phyloP scores from a whole-genome alignment of 2,113 vertebrate species.

The Pongo abelii region DNA sequence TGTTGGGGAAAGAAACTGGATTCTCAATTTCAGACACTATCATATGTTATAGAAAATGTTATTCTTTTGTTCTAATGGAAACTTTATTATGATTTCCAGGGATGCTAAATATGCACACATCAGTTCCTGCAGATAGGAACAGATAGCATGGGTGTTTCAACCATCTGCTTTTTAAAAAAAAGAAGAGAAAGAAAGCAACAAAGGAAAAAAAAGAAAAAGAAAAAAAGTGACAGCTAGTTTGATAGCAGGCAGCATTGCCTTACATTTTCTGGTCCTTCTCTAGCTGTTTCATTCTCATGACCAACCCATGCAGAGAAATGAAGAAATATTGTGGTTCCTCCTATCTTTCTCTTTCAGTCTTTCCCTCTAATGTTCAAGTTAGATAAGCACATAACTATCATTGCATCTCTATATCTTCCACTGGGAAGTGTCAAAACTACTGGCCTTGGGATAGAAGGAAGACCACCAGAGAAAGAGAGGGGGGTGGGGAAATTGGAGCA shows the following conservation, averaged over 20 bases:
- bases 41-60: constrained; percentile 75
- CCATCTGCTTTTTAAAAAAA: neutral
- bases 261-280: constrained; percentile 28
- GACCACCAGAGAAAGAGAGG: constrained; percentile 72
- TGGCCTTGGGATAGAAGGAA: constrained; percentile 83
- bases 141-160: constrained; percentile 62
- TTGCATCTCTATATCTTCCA: constrained; percentile 69
- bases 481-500: constrained; percentile 47
- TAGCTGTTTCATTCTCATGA: constrained; percentile 58
- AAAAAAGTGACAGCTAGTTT: constrained; percentile 15
- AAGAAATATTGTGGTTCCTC: constrained; percentile 71
- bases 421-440: constrained; percentile 79
- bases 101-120: constrained; percentile 70
- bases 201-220: neutral
- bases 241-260: constrained; percentile 65
- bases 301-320: constrained; percentile 21
- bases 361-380: constrained; percentile 75
- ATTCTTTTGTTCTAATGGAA: constrained; percentile 72
- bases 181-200: neutral
- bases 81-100: constrained; percentile 72
- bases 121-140: constrained; percentile 67
- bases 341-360: constrained; percentile 69
- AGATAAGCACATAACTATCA: constrained; percentile 64
- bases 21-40: constrained; percentile 76
- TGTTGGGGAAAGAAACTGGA: constrained; percentile 75